These are phyloP conservation scores for Diorhabda elongata DNA, from an alignment of 1,140 invertebrate genomes.

Conservation along the genomic window DNA sequence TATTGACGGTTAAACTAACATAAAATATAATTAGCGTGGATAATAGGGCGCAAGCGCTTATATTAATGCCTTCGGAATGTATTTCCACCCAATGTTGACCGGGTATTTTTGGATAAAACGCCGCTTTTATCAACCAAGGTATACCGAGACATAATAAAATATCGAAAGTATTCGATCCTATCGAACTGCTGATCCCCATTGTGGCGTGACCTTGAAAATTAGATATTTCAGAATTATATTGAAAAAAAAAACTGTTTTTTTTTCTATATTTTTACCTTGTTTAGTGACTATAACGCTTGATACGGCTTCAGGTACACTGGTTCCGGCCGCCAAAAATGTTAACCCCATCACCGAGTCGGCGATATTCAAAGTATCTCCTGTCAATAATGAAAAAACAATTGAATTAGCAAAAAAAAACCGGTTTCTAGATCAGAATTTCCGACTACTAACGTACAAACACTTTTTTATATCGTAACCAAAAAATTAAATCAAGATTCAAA, in stretches of 20 bases:
- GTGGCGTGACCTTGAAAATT: slow-evolving; percentile 66
- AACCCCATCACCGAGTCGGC: slow-evolving; percentile 79
- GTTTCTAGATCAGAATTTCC: too few relatives aligned
- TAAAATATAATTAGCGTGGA: slow-evolving; percentile 74
- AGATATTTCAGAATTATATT: background rate
- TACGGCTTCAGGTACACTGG: slow-evolving; percentile 81
- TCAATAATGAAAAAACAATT: slow-evolving; percentile 24
- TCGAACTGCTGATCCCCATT: slow-evolving; percentile 87
- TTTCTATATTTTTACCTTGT: slow-evolving; percentile 54
- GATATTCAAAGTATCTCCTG: slow-evolving; percentile 61
- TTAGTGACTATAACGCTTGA: slow-evolving; percentile 74
- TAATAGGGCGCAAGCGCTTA: slow-evolving; percentile 73
- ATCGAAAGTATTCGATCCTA: slow-evolving; percentile 87
- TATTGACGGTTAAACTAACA: slow-evolving; percentile 67
- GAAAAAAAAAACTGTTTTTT: background rate
- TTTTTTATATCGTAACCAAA: too few relatives aligned
- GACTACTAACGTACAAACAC: too few relatives aligned
- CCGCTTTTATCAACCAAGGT: slow-evolving; percentile 79
- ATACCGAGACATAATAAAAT: slow-evolving; percentile 80
- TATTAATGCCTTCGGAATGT: slow-evolving; percentile 75
- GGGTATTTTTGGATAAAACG: slow-evolving; percentile 66
- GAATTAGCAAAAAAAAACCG: background rate
- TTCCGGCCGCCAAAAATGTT: slow-evolving; percentile 78
- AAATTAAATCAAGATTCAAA: too few relatives aligned
- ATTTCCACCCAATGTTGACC: slow-evolving; percentile 69